These are phyloP conservation scores for Cyprinella venusta DNA, from an alignment of 2,797 vertebrate species.

Conservation along the genomic window DNA sequence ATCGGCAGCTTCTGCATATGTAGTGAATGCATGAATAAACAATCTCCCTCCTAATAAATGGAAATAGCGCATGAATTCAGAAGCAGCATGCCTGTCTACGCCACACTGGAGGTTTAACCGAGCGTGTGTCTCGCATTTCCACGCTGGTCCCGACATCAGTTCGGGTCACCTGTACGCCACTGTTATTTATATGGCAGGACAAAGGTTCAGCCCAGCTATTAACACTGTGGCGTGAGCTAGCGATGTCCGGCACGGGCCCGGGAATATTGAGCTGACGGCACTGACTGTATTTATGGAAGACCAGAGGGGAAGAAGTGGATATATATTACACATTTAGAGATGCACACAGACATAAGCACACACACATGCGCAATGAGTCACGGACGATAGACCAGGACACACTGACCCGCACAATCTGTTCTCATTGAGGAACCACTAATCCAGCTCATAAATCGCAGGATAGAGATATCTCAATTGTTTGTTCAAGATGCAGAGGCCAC, in stretches of 20 bases:
- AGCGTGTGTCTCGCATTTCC: conserved; percentile 34
- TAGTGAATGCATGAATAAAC: conserved; percentile 21
- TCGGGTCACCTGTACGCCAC: conserved; percentile 17
- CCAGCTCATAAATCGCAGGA: conserved; percentile 2
- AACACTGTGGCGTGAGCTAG: neutral
- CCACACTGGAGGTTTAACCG: conserved; percentile 45
- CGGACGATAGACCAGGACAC: conserved; percentile 21
- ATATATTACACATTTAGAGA: conserved; percentile 35
- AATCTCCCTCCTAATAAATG: conserved; percentile 3
- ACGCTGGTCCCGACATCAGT: conserved; percentile 10
- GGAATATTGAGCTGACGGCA: conserved; percentile 25
- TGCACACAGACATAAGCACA: conserved; percentile 13
- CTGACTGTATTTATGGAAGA: conserved; percentile 30
- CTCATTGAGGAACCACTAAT: conserved; percentile 26
- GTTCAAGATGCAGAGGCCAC: neutral
- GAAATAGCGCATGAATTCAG: conserved; percentile 22
- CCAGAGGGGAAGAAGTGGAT: conserved; percentile 20
- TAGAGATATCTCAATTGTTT: neutral
- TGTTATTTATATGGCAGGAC: conserved; percentile 35
- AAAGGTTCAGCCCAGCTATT: conserved; percentile 35
- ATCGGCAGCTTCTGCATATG: conserved; percentile 13
- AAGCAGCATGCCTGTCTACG: conserved; percentile 25
- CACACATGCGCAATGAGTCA: conserved; percentile 29
- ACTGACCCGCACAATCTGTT: conserved; percentile 32
- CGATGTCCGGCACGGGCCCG: neutral